Evolutionary conservation across 2,113 vertebrate genomes (phyloP), one percentile per base, ranked within the genome.

Genomic region (Eolophus roseicapilla): DNA sequence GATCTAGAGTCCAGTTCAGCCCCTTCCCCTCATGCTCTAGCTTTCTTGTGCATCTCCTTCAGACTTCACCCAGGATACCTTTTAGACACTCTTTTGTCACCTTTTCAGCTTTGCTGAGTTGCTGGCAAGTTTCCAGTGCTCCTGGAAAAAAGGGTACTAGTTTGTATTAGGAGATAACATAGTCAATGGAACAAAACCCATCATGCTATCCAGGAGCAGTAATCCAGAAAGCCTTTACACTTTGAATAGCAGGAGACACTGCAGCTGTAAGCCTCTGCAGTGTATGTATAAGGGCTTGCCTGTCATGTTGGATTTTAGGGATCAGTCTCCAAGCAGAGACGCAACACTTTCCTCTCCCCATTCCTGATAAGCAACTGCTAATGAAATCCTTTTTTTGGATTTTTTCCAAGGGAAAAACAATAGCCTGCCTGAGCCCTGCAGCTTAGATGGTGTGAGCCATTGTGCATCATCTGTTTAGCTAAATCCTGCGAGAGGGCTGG

Each of bases 351-450:
- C 57, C 82, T 80, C 41, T 80, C 60, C 25, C 19, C 63, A 6
- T 74, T 87, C 67, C 4, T 23, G 46, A 95, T 86, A 82, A 95
- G 77, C 70, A 95, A 74, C 17, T 0, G 10, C 64, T 82, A 95
- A 85, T 80, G 77, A 94, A 96, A 88, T 53, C 10, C 13, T 16
- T 75, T 62, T 75, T 84, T 47, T 82, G 76, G 90, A 82, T 62
- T 27, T 76, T 60, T 94, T 95, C 90, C 94, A 96, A 96, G 62
- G 37, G 24, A 39, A 92, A 90, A 92, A 94, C 74, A 90, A 88
- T 35, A 64, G 74, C 67, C 39, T 37, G 62, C 84, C 70, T 0
- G 4, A 80, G 85, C 37, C 64, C 60, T 83, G 55, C 59, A 57
- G 69, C 35, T 44, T 59, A 55, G 44, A 39, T 21, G 77, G 49